phyloP scores from a whole-genome alignment of 2,888 invertebrate species.

The Agrotis puta region DNA sequence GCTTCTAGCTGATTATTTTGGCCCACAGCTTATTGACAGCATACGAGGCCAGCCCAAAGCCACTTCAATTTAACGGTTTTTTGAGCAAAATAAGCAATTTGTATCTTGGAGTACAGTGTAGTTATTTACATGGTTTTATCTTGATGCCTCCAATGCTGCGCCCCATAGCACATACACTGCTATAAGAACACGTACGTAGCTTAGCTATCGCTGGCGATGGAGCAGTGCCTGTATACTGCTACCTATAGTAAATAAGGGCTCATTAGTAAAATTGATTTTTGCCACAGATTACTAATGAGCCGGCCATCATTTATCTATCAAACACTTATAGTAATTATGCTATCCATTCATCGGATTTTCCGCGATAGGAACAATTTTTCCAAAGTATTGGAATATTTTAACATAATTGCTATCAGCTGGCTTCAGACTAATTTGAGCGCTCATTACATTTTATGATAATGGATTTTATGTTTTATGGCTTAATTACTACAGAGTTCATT shows the following conservation, averaged over 20 bases:
- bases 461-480: constrained; percentile 2
- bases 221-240: not conserved
- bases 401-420: constrained; percentile 19
- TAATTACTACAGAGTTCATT: constrained; percentile 12
- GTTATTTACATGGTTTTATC: no score
- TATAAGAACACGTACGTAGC: no score
- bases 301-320: not conserved
- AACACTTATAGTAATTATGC: constrained; percentile 12
- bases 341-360: not conserved
- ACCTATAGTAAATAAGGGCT: not conserved
- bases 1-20: no score
- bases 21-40: no score
- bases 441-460: constrained; percentile 20
- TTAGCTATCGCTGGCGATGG: not conserved
- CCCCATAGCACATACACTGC: no score
- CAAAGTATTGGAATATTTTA: not conserved
- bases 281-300: constrained; percentile 1
- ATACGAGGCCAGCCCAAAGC: no score
- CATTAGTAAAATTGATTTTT: constrained; percentile 29
- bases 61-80: no score
- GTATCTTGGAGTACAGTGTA: no score
- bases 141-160: no score
- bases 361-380: not conserved
- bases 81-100: no score
- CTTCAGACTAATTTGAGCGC: constrained; percentile 21